Percentiles rank a stretch among this genome's conserved stretches.
phyloP scores from a whole-genome alignment of 2,888 invertebrate genomes.

The Salticus scenicus region DNA sequence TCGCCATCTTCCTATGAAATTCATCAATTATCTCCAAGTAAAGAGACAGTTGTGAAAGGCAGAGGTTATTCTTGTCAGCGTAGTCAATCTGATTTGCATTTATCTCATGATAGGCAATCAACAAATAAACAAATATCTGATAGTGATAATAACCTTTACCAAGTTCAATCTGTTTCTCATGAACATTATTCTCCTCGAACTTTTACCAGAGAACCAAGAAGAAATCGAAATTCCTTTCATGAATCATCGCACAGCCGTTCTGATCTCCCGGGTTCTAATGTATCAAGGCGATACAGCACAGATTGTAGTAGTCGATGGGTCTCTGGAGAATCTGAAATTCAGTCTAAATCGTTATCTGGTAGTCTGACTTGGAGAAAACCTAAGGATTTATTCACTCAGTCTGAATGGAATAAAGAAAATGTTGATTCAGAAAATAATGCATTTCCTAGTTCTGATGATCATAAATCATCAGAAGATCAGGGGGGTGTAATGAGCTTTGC shows the following conservation, averaged over 20 bases:
- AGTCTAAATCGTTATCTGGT: conserved; percentile 48
- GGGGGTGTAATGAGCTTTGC: conserved; percentile 81
- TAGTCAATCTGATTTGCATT: conserved; percentile 61
- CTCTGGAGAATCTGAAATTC: conserved; percentile 37
- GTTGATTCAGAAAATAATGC: conserved; percentile 51
- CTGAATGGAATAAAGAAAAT: conserved; percentile 64
- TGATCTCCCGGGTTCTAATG: conserved; percentile 11
- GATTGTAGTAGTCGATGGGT: conserved; percentile 33
- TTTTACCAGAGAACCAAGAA: conserved; percentile 44
- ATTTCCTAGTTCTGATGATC: conserved; percentile 44
- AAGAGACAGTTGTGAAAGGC: conserved; percentile 34
- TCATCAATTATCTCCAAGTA: conserved; percentile 62
- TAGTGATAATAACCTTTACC: conserved; percentile 54
- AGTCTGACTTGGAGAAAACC: conserved; percentile 62
- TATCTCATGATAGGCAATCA: conserved; percentile 30
- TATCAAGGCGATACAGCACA: conserved; percentile 35
- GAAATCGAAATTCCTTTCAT: conserved; percentile 54
- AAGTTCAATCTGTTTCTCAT: conserved; percentile 57
- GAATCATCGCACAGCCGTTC: conserved; percentile 37
- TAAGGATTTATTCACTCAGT: conserved; percentile 58
- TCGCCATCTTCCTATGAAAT: conserved; percentile 65
- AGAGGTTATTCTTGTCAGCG: conserved; percentile 55
- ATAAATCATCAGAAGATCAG: conserved; percentile 37
- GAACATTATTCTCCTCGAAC: conserved; percentile 57
- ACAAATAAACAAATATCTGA: conserved; percentile 32